A percentile compares a stretch with the other conserved stretches of the same genome.
phyloP scores from a whole-genome alignment of 1,140 invertebrate species.

The Whitmania pigra region DNA sequence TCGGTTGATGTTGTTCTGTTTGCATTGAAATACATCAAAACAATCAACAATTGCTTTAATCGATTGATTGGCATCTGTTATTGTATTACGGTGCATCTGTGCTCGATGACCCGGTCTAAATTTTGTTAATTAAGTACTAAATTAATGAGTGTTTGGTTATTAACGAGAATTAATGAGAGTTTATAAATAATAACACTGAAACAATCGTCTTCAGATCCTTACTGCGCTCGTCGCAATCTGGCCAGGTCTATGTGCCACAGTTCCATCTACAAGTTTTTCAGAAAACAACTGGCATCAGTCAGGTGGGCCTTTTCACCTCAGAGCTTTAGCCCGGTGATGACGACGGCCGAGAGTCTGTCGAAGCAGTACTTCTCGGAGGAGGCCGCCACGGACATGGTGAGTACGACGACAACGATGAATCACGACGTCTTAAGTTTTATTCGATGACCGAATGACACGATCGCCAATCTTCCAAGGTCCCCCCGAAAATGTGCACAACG shows the following conservation, averaged over 20 bases:
- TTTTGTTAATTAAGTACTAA: too few species aligned
- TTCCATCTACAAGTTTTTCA: slow-evolving; percentile 44
- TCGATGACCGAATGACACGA: neutral
- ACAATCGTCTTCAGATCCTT: slow-evolving; percentile 41
- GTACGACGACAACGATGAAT: neutral
- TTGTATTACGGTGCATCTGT: too few species aligned
- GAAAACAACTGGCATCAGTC: slow-evolving; percentile 33
- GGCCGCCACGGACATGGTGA: neutral
- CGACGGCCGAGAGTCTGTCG: slow-evolving; percentile 1
- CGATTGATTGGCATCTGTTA: too few species aligned
- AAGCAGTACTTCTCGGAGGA: neutral
- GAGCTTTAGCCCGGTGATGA: neutral
- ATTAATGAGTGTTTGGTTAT: too few species aligned
- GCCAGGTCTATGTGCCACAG: slow-evolving; percentile 41
- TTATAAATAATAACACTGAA: slow-evolving; percentile 23
- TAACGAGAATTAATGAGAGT: too few species aligned
- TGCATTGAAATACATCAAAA: too few species aligned
- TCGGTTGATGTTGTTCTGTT: too few species aligned
- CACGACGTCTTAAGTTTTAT: neutral
- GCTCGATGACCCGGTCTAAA: too few species aligned
- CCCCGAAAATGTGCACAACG: slow-evolving; percentile 44
- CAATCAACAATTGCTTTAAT: too few species aligned
- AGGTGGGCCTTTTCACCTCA: neutral
- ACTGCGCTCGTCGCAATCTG: slow-evolving; percentile 42
- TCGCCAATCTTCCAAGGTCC: slow-evolving; percentile 32